Percentiles rank a stretch among this genome's conserved stretches.
phyloP scores from a whole-genome alignment of 2,888 invertebrate species.

The Smittia aterrima region DNA sequence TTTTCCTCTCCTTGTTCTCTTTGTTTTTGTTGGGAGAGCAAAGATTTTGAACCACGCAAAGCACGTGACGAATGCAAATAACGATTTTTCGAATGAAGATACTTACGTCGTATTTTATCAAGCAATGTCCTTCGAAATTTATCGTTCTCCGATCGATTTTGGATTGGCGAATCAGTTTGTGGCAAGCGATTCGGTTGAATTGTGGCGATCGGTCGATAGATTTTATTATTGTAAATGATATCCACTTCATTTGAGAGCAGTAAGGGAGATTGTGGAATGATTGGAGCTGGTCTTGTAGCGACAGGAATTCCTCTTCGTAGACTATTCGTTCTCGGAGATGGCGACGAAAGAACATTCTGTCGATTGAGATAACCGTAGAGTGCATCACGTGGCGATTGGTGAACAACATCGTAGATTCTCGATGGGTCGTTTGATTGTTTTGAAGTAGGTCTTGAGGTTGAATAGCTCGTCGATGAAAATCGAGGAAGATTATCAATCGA shows the following conservation, averaged over 20 bases:
- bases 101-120: too few species aligned
- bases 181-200: background rate
- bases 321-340: too few species aligned
- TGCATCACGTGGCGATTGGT: background rate
- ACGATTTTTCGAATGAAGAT: too few species aligned
- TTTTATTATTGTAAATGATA: conserved; percentile 20
- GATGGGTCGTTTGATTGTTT: background rate
- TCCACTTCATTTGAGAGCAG: background rate
- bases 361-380: background rate
- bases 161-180: too few species aligned
- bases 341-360: background rate
- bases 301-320: conserved; percentile 38
- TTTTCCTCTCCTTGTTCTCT: background rate
- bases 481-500: too few species aligned
- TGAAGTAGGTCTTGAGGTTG: too few species aligned
- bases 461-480: too few species aligned
- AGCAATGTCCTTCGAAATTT: background rate
- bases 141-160: background rate
- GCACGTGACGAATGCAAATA: too few species aligned
- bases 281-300: conserved; percentile 50
- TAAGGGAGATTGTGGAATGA: conserved; percentile 47
- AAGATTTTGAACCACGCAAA: too few species aligned
- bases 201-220: conserved; percentile 31
- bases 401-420: conserved; percentile 32
- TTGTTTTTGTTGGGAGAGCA: too few species aligned